Base-by-base conservation (phyloP, 1,140 invertebrate species). In the Harlomillsia oculata region DNA sequence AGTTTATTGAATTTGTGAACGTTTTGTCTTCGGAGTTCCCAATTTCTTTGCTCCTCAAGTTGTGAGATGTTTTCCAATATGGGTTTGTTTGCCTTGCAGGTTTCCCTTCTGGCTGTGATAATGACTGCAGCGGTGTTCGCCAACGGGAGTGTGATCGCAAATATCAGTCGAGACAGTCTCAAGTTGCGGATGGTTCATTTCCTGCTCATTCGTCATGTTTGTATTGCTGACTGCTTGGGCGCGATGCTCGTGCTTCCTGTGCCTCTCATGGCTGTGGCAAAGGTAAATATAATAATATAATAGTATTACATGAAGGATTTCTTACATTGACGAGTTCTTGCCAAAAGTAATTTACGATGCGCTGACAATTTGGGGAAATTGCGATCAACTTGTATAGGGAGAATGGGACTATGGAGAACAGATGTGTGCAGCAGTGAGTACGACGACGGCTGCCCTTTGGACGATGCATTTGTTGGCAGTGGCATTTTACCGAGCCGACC, bases 151-250 rank as follows among this genome's bases (percentile, higher is more conserved):
- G 63, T 70, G 53, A 68, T 70, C 34, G 37, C 48, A 16, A 70
- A 70, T 50, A 68, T 70, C 36, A 62, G 63, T 20, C 59, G 59
- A 25, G 67, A 67, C 53, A 66, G 64, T 36, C 61, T 70, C 23
- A 70, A 70, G 53, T 50, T 69, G 29, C 56, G 63, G 26, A 69
- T 68, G 53, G 66, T 67, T 20, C 67, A 70, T 52, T 70, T 70
- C 44, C 62, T 69, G 3, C 67, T 70, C 26, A 68, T 70, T 21
- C 66, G 70, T 34, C 66, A 69, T 53, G 63, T 70, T 21, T 70
- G 68, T 56, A 65, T 70, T 52, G 62, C 66, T 18, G 69, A 70
- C 46, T 64, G 65, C 29, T 32, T 68, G 2, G 69, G 69, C 5
- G 67, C 68, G 8, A 37, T 66, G 9, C 52, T 67, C 28, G 64